Evolutionary conservation across 53 echinoderm and acorn worm genomes (phyloP).

Genomic region (Apostichopus leukothele): DNA sequence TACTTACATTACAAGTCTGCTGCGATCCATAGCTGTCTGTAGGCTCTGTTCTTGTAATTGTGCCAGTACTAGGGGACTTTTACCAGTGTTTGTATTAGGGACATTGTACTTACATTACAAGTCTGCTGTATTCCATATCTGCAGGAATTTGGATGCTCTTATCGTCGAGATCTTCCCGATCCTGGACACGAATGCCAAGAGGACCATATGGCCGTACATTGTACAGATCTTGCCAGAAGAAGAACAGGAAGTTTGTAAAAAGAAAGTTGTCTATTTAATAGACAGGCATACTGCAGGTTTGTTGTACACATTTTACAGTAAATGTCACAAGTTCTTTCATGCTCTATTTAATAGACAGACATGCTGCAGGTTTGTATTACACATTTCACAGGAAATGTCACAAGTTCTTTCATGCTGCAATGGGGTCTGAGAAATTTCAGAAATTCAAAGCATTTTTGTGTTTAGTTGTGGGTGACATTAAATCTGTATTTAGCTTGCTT

Average conservation of each 20-base stretch:
- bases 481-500: too few relatives aligned
- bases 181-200: slow-evolving; percentile 95
- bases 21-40: too few relatives aligned
- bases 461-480: too few relatives aligned
- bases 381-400: not conserved
- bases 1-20: too few relatives aligned
- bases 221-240: slow-evolving; percentile 97
- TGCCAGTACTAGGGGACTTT: too few relatives aligned
- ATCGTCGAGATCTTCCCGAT: slow-evolving; percentile 92
- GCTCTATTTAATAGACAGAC: not conserved
- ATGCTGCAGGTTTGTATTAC: slow-evolving; percentile 61
- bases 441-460: too few relatives aligned
- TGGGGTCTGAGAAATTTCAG: too few relatives aligned
- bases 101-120: too few relatives aligned
- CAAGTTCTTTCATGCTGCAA: too few relatives aligned
- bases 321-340: not conserved
- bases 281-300: slow-evolving; percentile 91
- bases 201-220: slow-evolving; percentile 96
- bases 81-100: too few relatives aligned
- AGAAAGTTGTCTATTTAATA: slow-evolving; percentile 96
- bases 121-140: too few relatives aligned
- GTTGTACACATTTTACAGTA: not conserved
- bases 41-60: too few relatives aligned
- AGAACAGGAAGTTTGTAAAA: slow-evolving; percentile 87
- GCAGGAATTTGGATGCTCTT: slow-evolving; percentile 89